Evolutionary conservation across 2,113 vertebrate genomes (phyloP), one percentile per base, ranked within the genome.

Genomic region (Isurus oxyrinchus): DNA sequence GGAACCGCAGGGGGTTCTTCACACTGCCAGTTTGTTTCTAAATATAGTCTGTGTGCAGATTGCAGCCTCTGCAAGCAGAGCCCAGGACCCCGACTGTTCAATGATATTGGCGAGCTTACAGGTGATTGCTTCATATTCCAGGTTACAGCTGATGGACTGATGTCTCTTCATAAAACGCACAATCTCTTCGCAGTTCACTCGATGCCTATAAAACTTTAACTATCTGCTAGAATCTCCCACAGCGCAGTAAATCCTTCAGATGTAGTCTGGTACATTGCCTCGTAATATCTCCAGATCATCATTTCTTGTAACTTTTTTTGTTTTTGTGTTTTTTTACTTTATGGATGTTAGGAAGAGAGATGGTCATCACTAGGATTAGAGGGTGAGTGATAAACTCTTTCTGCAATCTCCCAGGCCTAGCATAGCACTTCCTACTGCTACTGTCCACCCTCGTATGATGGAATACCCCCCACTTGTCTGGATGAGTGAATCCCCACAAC

Each of bases 131-230:
- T 69, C 49, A 55, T 95, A 95, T 95, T 95, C 94, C 25, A 72
- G 21, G 55, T 95, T 76, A 76, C 94, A 95, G 44, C 44, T 53
- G 94, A 95, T 76, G 27, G 44, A 95, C 66, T 55, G 94, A 95
- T 95, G 44, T 53, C 14, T 69, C 67, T 95, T 55, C 94, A 72
- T 72, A 72, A 72, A 95, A 72, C 14, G 67, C 49, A 69, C 94
- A 95, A 95, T 95, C 67, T 95, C 67, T 44, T 55, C 23, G 67
- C 27, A 49, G 14, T 95, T 72, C 94, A 14, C 94, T 95, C 94
- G 69, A 95, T 53, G 40, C 44, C 94, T 35, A 72, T 95, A 95
- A 95, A 95, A 72, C 94, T 72, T 95, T 95, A 95, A 95, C 61
- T 95, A 72, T 95, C 66, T 95, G 94, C 66, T 72, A 35, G 94